These are phyloP conservation scores for Sinella curviseta DNA, from an alignment of 1,140 invertebrate species.

Conservation along the genomic window DNA sequence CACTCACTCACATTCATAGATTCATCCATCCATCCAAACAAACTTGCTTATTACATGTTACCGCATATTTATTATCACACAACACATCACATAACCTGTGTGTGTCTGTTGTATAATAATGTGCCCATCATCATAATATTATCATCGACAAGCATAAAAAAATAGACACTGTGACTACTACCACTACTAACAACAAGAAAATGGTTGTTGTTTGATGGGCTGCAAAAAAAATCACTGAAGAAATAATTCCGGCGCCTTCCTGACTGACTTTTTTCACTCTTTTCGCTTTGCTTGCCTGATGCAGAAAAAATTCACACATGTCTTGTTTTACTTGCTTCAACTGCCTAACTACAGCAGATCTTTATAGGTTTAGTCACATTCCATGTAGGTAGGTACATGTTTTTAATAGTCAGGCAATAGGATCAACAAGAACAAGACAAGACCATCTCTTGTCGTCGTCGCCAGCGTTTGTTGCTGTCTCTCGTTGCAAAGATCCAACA, in stretches of 20 bases:
- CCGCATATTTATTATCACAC: not conserved
- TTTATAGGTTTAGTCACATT: too few relatives aligned
- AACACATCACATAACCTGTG: not conserved
- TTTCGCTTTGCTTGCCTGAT: not conserved
- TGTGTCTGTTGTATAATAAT: not conserved
- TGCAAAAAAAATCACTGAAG: not conserved
- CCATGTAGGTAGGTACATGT: too few relatives aligned
- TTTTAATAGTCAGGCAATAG: too few relatives aligned
- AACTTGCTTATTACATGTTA: not conserved
- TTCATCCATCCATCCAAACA: too few relatives aligned
- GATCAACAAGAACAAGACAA: too few relatives aligned
- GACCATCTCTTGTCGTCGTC: too few relatives aligned
- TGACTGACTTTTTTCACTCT: constrained; percentile 2
- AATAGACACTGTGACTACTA: not conserved
- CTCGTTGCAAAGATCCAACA: too few relatives aligned
- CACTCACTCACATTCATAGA: not conserved
- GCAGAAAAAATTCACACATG: not conserved
- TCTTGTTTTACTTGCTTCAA: too few relatives aligned
- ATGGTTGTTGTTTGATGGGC: not conserved
- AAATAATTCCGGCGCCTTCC: constrained; percentile 24
- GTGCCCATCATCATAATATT: not conserved
- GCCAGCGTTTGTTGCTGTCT: too few relatives aligned
- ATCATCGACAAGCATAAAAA: not conserved
- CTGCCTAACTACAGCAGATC: not conserved
- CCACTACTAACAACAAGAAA: not conserved